Base-by-base conservation (phyloP, 2,113 vertebrate genomes). In the Chaetorhynchus papuensis region DNA sequence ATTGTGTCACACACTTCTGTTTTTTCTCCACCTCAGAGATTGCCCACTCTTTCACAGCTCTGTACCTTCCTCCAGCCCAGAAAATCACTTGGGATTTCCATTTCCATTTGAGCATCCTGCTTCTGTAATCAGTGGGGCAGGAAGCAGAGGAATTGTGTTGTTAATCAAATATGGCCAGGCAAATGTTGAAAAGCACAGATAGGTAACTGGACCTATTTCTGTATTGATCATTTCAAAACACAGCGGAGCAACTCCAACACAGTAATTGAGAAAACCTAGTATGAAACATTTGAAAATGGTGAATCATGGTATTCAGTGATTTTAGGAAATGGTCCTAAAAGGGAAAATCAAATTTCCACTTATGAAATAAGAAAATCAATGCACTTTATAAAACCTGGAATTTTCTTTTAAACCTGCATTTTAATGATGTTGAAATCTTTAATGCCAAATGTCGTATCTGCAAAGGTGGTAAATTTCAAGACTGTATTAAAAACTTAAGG, bases 401-500 rank as follows among this genome's bases (percentile, higher is more conserved):
- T 89, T 91, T 89, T 90, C 22, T 59, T 92, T 78, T 65, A 68
- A 88, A 65, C 19, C 15, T 35, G 5, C 57, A 45, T 65, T 89
- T 63, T 92, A 89, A 83, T 4, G 4, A 31, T 49, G 31, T 37
- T 68, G 77, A 89, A 95, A 57, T 76, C 30, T 78, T 66, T 75
- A 84, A 94, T 91, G 61, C 16, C 49, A 94, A 94, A 76, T 41
- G 78, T 45, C 69, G 18, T 60, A 41, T 57, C 44, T 82, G 44
- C 63, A 89, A 72, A 86, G 84, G 49, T 42, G 44, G 72, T 92
- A 83, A 83, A 92, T 94, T 94, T 93, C 76, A 89, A 57, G 50
- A 81, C 60, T 82, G 42, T 75, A 41, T 79, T 89, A 84, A 78
- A 92, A 94, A 64, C 53, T 37, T 68, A 61, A 14, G 20, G 83